phyloP scores from a whole-genome alignment of 2,888 invertebrate genomes.

The Drosophila sordidula region DNA sequence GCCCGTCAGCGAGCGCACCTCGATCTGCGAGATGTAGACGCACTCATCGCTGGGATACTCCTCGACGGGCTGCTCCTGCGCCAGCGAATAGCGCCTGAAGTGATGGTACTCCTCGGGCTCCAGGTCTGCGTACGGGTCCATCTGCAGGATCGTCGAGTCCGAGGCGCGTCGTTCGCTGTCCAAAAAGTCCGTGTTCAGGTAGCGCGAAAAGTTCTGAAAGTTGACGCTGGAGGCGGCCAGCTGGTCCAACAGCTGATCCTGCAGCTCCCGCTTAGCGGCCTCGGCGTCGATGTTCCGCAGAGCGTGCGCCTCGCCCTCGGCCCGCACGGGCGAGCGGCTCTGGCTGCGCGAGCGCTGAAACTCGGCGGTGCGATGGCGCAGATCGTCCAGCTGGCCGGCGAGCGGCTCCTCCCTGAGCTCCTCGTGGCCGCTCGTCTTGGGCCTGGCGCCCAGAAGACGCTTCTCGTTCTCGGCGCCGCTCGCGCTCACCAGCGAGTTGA shows the following conservation, averaged over 20 bases:
- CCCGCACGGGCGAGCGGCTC: conserved; percentile 80
- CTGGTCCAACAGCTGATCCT: conserved; percentile 78
- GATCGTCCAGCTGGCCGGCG: conserved; percentile 69
- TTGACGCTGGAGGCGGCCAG: conserved; percentile 75
- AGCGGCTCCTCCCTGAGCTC: conserved; percentile 45
- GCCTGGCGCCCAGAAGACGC: conserved; percentile 71
- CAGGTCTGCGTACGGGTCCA: conserved; percentile 60
- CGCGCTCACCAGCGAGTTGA: conserved; percentile 74
- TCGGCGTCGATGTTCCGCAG: conserved; percentile 67
- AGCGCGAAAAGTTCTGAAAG: conserved; percentile 78
- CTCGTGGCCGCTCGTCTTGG: too few species aligned
- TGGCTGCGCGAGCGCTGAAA: conserved; percentile 82
- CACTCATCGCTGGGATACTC: conserved; percentile 83
- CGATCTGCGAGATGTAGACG: conserved; percentile 79
- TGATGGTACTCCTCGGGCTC: conserved; percentile 85
- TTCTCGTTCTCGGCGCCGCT: conserved; percentile 40
- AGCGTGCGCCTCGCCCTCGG: conserved; percentile 40
- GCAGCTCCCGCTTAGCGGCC: conserved; percentile 67
- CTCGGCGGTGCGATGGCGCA: conserved; percentile 77
- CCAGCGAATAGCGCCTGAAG: conserved; percentile 82
- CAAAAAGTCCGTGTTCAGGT: conserved; percentile 75
- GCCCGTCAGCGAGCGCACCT: conserved; percentile 77
- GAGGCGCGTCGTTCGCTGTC: conserved; percentile 83
- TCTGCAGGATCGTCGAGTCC: conserved; percentile 80
- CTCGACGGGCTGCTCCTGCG: conserved; percentile 82